A percentile compares a stretch with the other conserved stretches of the same genome.
phyloP scores from a whole-genome alignment of 37 sponge, comb jelly and placozoan species.

The Eunapius fragilis region DNA sequence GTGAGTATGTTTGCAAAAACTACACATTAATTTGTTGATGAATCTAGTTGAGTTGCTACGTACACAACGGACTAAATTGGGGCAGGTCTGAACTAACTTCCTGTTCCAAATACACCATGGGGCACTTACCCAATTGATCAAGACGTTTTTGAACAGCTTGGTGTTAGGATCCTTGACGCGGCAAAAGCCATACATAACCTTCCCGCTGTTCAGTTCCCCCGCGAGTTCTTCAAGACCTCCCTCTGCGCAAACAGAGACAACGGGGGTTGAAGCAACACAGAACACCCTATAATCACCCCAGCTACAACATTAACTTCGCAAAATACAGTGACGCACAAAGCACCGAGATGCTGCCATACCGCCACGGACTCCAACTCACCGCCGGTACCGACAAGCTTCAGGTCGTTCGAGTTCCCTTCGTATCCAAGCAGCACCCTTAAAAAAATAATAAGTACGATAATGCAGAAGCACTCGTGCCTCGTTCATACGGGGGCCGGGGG shows the following conservation, averaged over 20 bases:
- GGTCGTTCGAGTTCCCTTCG: conserved; percentile 72
- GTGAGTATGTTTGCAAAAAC: neutral
- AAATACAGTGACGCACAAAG: too few species aligned
- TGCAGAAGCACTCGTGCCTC: neutral
- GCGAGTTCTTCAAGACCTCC: conserved; percentile 82
- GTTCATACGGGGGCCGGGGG: neutral
- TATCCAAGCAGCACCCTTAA: conserved; percentile 92
- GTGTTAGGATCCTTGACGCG: conserved; percentile 88
- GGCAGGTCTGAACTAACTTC: conserved; percentile 1
- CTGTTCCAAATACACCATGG: neutral
- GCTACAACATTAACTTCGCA: too few species aligned
- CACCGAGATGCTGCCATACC: too few species aligned
- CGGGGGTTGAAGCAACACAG: too few species aligned
- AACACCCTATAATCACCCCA: too few species aligned
- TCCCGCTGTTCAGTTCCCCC: conserved; percentile 83
- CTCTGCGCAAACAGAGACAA: conserved; percentile 58
- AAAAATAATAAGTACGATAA: neutral
- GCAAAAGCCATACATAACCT: conserved; percentile 84
- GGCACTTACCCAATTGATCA: conserved; percentile 84
- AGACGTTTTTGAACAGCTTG: conserved; percentile 77
- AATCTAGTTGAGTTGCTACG: neutral
- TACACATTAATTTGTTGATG: neutral
- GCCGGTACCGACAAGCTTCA: conserved; percentile 86
- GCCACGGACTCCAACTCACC: too few species aligned
- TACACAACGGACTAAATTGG: neutral